Base-by-base conservation (phyloP, 2,797 vertebrate genomes). In the Arrhamphus sclerolepis region DNA sequence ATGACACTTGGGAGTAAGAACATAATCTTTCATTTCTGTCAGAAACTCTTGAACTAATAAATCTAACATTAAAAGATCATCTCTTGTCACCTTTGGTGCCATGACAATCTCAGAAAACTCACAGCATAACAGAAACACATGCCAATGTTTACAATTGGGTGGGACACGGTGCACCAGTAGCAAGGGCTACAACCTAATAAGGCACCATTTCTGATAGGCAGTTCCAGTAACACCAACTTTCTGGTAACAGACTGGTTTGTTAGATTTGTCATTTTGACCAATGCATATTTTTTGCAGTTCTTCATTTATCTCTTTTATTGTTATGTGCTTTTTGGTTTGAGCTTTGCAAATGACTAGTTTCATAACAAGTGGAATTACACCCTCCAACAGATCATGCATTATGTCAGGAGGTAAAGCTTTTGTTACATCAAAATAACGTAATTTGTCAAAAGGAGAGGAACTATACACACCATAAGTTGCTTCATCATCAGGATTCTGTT, bases 381-480 rank as follows among this genome's bases (percentile, higher is more conserved):
- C 42, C 42, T 43, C n/a, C 11, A 67, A 39, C 31, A 52, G 2
- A 52, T 52, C 29, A 16, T 51, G 50, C 31, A 52, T 52, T 16
- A 52, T n/a, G 26, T 62, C 62, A 9, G 54, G 54, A 38, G 63
- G 54, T 20, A 66, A 57, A n/a, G 54, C 39, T 18, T 19, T 51
- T 20, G 54, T 73, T 2, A 62, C 43, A 39, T 72, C 46, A 56
- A 66, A 59, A 53, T 74, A 70, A 20, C n/a, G 5, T 21, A 75
- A 21, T 13, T 19, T 6, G 0, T 42, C 6, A 17, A 72, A 56
- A 31, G 46, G 57, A 5, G 22, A 66, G 18, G n/a, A 5, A 48
- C 47, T 5, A 5, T 47, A 4, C 18, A 57, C 58, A 7, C 47
- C 46, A 57, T 72, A 62, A 21, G 5, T 64, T 6, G 1, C 14